Base-by-base conservation (phyloP, 2,113 vertebrate genomes). In the Ascaphus truei region DNA sequence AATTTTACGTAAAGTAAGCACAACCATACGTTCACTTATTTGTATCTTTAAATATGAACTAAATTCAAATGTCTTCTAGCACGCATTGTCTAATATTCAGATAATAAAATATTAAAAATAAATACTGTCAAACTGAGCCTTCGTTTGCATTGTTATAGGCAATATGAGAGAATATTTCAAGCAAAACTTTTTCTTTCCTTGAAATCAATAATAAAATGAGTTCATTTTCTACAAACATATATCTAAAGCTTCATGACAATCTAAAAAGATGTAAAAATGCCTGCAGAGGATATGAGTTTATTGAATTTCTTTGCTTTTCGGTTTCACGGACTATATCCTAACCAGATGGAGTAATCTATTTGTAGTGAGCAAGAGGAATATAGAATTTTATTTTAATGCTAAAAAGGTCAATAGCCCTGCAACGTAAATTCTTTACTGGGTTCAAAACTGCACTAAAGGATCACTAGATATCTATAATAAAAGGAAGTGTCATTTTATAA, bases 341-440 rank as follows among this genome's bases (percentile, higher is more conserved):
- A 81, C 68, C 76, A 78, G 77, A 82, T 81, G 71, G 71, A 82
- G 68, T 85, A 87, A 85, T 85, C 79, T 87, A 87, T 84, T 87
- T 86, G 71, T 81, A 83, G 81, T 76, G 76, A 71, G 76, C 59
- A 79, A 75, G 80, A 85, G 84, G 75, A 82, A 81, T 81, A 80
- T 85, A 80, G 73, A 76, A 87, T 88, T 91, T 86, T 86, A 90
- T 90, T 89, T 83, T 86, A 87, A 85, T 83, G 76, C 83, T 85
- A 81, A 85, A 86, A 88, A 87, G 75, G 73, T 84, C 81, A 80
- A 62, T 83, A 83, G 73, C 74, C 84, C 83, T 79, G 75, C 75
- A 85, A 79, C 77, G 80, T 83, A 81, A 87, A 84, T 78, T 84
- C 62, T 85, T 85, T 80, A 47, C 76, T 83, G 76, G 81, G 77